Conservation (phyloP, 35 echinoderm and acorn worm genomes). For the Apostichopus parvimensis region DNA sequence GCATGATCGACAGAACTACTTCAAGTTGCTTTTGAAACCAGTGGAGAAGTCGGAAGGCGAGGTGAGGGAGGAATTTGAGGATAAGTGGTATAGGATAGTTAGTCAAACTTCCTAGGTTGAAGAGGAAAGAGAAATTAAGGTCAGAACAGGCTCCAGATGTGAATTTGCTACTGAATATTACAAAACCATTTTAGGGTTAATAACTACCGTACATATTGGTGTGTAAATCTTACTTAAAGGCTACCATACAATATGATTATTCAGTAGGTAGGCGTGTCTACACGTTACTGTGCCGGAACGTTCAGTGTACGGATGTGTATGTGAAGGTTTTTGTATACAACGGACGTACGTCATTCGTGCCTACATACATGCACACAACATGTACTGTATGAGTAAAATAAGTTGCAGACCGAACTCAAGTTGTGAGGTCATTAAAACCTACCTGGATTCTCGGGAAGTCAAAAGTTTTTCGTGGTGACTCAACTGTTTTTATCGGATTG, state of each 20-base stretch:
- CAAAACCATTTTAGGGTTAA: too few relatives aligned
- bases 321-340: background rate
- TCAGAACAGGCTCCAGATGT: too few relatives aligned
- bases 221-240: background rate
- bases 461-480: slow-evolving; percentile 21
- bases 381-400: background rate
- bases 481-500: slow-evolving; percentile 43
- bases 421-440: slow-evolving; percentile 43
- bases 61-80: too few relatives aligned
- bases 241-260: slow-evolving; percentile 9
- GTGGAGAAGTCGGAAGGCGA: too few relatives aligned
- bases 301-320: background rate
- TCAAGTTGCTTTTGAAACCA: too few relatives aligned
- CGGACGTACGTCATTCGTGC: background rate
- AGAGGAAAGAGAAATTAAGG: too few relatives aligned
- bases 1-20: too few relatives aligned
- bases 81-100: too few relatives aligned
- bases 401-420: background rate
- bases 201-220: too few relatives aligned
- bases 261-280: background rate
- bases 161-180: too few relatives aligned
- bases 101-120: too few relatives aligned
- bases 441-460: slow-evolving; percentile 11
- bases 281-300: background rate
- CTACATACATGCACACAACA: background rate